Conservation (phyloP, 2,797 vertebrate genomes). For the Acanthurus leucopareius region DNA sequence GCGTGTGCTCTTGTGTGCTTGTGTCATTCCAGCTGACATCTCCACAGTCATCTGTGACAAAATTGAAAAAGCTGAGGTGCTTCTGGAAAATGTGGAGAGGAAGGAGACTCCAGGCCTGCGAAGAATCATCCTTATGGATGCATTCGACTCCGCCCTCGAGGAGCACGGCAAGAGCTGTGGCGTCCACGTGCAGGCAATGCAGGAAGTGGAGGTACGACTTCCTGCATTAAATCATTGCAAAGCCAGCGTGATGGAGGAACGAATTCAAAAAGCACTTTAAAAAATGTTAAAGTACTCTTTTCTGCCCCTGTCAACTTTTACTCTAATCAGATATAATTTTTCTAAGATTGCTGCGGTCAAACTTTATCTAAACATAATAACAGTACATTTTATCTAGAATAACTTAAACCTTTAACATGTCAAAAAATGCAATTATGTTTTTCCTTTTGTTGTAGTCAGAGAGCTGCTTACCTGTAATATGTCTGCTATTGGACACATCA, state of each 20-base stretch:
- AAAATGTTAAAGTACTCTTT: not conserved
- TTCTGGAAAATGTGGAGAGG: constrained; percentile 92
- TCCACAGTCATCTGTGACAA: constrained; percentile 96
- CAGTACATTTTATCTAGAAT: not conserved
- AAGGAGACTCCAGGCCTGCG: constrained; percentile 89
- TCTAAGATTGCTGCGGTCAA: not conserved
- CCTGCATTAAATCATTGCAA: too few relatives aligned
- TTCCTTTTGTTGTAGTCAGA: too few relatives aligned
- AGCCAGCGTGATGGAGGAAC: too few relatives aligned
- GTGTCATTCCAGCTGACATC: constrained; percentile 90
- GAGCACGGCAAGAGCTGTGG: constrained; percentile 88
- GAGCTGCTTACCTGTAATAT: too few relatives aligned
- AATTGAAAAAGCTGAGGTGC: constrained; percentile 90
- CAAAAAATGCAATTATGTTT: too few relatives aligned
- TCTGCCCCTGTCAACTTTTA: not conserved
- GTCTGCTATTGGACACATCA: too few relatives aligned
- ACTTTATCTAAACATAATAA: not conserved
- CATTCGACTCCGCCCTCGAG: constrained; percentile 86
- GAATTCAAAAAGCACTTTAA: too few relatives aligned
- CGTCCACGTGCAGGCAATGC: constrained; percentile 90
- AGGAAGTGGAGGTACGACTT: constrained; percentile 90
- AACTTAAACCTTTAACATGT: not conserved
- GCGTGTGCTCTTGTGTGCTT: constrained; percentile 55
- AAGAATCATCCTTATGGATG: constrained; percentile 94
- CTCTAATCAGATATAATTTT: too few relatives aligned